These are phyloP conservation scores for Euwallacea similis DNA, from an alignment of 1,140 invertebrate species.

Conservation along the genomic window DNA sequence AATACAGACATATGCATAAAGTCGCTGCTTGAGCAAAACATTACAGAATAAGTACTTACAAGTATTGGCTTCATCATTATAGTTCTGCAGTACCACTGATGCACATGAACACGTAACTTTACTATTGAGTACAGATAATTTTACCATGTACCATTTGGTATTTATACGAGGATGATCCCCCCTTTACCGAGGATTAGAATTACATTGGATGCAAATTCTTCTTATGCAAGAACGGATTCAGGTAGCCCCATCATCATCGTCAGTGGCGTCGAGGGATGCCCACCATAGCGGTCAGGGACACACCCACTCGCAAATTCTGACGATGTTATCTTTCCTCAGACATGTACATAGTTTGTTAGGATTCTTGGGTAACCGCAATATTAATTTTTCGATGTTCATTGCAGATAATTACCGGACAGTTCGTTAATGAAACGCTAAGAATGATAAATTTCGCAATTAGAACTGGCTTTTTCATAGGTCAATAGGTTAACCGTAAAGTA, in stretches of 20 bases:
- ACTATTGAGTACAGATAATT: slow-evolving; percentile 12
- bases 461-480: slow-evolving; percentile 9
- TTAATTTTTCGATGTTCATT: background rate
- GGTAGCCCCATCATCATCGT: slow-evolving; percentile 1
- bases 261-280: slow-evolving; percentile 12
- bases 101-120: background rate
- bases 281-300: background rate
- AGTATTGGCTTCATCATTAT: no score
- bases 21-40: no score
- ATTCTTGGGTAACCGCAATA: no score
- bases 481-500: background rate
- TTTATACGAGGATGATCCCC: slow-evolving; percentile 32
- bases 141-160: slow-evolving; percentile 14
- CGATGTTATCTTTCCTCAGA: no score
- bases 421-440: no score
- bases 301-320: background rate
- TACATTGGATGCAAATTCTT: slow-evolving; percentile 24
- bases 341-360: no score
- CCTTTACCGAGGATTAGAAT: slow-evolving; percentile 16
- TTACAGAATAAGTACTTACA: no score
- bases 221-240: slow-evolving; percentile 28
- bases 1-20: no score
- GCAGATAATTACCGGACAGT: background rate
- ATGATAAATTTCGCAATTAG: background rate
- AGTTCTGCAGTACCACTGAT: no score